Percentiles rank a stretch among this genome's conserved stretches.
These are phyloP conservation scores for Tetragonisca angustula DNA, from an alignment of 2,888 invertebrate genomes.

Conservation along the genomic window DNA sequence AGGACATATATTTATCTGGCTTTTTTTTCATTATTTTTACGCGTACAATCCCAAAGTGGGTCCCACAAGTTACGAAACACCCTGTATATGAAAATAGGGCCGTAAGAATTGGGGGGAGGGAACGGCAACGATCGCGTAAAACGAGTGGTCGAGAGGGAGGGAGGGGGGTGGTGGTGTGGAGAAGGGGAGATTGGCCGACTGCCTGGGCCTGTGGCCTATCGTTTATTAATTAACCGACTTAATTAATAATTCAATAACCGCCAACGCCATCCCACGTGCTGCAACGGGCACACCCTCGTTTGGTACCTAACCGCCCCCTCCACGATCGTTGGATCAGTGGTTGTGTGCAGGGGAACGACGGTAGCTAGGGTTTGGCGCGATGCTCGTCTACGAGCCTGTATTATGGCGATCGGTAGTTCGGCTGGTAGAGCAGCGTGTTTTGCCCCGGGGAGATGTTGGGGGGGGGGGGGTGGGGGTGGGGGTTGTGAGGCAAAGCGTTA, in stretches of 20 bases:
- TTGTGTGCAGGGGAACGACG: slow-evolving; percentile 7
- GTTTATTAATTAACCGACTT: slow-evolving; percentile 79
- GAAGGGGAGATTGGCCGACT: slow-evolving; percentile 69
- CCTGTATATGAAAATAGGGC: too few relatives aligned
- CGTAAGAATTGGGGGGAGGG: too few relatives aligned
- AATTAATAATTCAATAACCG: slow-evolving; percentile 81
- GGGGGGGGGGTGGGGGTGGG: too few relatives aligned
- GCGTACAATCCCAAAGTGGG: too few relatives aligned
- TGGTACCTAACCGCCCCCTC: slow-evolving; percentile 6
- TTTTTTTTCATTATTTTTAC: too few relatives aligned
- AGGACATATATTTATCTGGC: too few relatives aligned
- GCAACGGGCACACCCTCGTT: neutral
- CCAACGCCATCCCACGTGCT: slow-evolving; percentile 52
- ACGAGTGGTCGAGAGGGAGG: slow-evolving; percentile 17
- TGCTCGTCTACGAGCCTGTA: slow-evolving; percentile 44
- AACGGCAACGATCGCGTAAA: slow-evolving; percentile 49
- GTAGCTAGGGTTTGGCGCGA: slow-evolving; percentile 42
- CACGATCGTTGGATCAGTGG: neutral
- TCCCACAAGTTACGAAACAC: too few relatives aligned
- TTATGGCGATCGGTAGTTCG: slow-evolving; percentile 15
- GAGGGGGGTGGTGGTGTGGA: too few relatives aligned
- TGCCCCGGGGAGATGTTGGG: too few relatives aligned
- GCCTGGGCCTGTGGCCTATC: slow-evolving; percentile 69
- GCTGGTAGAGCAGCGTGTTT: neutral
- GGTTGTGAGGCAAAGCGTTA: neutral